These are phyloP conservation scores for Cylloceria caligata DNA, from an alignment of 2,888 invertebrate species.

Conservation along the genomic window DNA sequence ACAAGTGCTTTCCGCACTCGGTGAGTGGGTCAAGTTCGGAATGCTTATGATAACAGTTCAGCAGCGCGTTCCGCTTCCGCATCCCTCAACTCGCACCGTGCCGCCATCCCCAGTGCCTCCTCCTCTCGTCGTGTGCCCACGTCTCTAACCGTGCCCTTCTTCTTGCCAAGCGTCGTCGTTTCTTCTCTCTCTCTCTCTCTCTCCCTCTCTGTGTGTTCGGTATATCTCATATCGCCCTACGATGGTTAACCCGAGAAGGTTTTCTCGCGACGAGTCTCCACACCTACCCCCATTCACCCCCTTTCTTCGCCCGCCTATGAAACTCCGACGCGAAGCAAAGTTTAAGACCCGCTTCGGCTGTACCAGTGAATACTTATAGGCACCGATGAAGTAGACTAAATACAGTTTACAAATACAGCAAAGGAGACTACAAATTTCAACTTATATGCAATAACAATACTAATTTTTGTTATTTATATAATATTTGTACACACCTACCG, in stretches of 20 bases:
- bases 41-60: conserved; percentile 83
- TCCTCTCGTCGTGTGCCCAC: conserved; percentile 50
- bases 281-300: background rate
- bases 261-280: background rate
- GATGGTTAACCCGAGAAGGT: conserved; percentile 1
- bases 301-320: background rate
- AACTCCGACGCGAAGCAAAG: background rate
- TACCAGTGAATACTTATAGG: background rate
- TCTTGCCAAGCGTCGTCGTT: conserved; percentile 24
- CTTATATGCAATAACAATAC: no score
- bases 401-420: background rate
- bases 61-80: conserved; percentile 72
- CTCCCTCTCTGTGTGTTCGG: background rate
- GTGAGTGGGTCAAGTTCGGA: conserved; percentile 83
- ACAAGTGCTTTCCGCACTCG: conserved; percentile 72
- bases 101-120: conserved; percentile 3
- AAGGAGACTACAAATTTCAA: no score
- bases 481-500: no score
- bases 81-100: conserved; percentile 42
- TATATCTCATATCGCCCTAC: background rate
- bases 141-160: conserved; percentile 70
- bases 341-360: background rate
- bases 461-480: no score
- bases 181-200: conserved; percentile 28
- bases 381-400: background rate